Base-by-base conservation (phyloP, 2,797 vertebrate genomes). In the Tenualosa thibaudeaui region DNA sequence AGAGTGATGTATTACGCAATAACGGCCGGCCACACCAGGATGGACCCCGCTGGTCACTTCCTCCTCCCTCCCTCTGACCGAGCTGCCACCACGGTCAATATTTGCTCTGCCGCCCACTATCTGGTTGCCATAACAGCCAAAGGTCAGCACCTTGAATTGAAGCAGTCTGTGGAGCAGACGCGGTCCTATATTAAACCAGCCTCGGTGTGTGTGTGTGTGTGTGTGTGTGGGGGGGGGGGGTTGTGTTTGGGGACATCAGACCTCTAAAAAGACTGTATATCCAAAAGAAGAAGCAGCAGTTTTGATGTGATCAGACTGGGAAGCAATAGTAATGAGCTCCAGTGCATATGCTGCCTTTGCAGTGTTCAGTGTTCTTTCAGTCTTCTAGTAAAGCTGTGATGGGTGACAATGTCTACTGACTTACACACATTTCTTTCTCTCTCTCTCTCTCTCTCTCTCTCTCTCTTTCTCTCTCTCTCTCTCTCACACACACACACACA, bases 1-100 rank as follows among this genome's bases (percentile, higher is more conserved):
- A 46, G 6, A 78, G 40, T 78, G 71, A 78, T 78, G 71, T 40
- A 78, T 78, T 40, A 40, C 15, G 71, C 71, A 78, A 78, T 78
- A 78, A 78, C 37, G 15, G 3, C 17, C 40, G 19, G 40, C 19
- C 37, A 78, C 71, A 5, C 17, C 40, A 19, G 7, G 6, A 46
- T 8, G 68, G 31, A 71, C 68, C 15, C 26, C 68, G 40, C 13
- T 51, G 50, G 68, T 71, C 68, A 40, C 68, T 51, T 51, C 68
- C 37, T 40, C 15, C 26, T 15, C 68, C n/a, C 62, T 12, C 24
- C 2, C 65, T 26, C 26, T 31, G 12, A 31, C 65, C 7, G 17
- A 7, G 17, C 71, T 7, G 19, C 71, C 71, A 5, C 15, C 2
- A 78, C 40, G 15, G 71, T 78, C 71, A 78, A 78, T 78, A 78